Evolutionary conservation across 1,140 invertebrate genomes (phyloP), one percentile per base, ranked within the genome.

Genomic region (Papilio dardanus): DNA sequence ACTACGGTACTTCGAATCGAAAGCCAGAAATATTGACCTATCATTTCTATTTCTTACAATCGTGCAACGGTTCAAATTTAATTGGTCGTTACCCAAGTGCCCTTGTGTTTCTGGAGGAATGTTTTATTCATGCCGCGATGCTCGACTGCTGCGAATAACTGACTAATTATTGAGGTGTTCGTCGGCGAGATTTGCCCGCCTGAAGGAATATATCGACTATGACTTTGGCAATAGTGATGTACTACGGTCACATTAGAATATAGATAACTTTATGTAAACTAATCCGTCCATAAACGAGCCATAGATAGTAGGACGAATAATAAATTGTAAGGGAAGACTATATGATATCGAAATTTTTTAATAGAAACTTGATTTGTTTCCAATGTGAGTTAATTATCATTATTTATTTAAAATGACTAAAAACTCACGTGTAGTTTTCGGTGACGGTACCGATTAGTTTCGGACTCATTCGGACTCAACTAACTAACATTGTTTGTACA

Each of bases 111-210:
- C 77, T 80, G 79, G 78, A 77, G 84, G 76, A 80, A 88, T 91
- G 89, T 90, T 91, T 91, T 91, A 91, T 91, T 91, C 89, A 91
- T 90, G 84, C 71, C 82, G 79, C 85, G 85, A 86, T 79, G 83
- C 83, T 88, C 81, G 81, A 77, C 80, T 84, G 79, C 85, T 81
- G 83, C 81, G 84, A 87, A 87, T 88, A 87, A 87, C 83, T 83
- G 85, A 74, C 87, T 91, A 91, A 89, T 89, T 90, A 88, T 89
- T 86, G 81, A 89, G 85, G 87, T 88, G 83, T 85, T 85, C 79
- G 81, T 67, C 68, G 69, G 77, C 77, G 80, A 82, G 82, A 84
- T 87, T 85, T 84, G 71, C 79, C 78, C 78, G 77, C 74, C 74
- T 42, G 74, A 50, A 78, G 81, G 65, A 82, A 81, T 83, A 76